Evolutionary conservation across 2,797 vertebrate genomes (phyloP), one percentile per base, ranked within the genome.

Genomic region (Decapterus maruadsi): DNA sequence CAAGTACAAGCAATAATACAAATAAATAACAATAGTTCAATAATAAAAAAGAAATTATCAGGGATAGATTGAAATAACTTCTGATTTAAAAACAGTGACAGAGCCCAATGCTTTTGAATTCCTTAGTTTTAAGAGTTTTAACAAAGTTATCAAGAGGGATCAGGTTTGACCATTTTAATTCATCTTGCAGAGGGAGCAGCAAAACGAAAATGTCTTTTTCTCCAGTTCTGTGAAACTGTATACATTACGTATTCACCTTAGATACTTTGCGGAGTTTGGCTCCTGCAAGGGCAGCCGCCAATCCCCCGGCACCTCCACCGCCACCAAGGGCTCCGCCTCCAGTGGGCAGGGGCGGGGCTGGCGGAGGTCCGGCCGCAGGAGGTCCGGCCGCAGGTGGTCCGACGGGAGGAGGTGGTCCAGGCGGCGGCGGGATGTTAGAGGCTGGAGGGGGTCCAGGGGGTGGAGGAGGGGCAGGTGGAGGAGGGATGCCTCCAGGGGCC

Each of bases 221-320:
- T 3, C 26, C 26, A 26, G 26, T 26, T 26, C 26, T 26, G 26
- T 26, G 26, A 26, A 26, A 26, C 26, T 26, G 26, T 26, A 26
- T 26, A 26, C 26, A 3, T 26, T 54, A 19, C 12, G 14, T n/a
- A 40, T 92, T 94, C 76, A 97, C 97, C 95, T 96, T 97, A 77
- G 94, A 88, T 4, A 95, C 91, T 93, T 96, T 97, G 68, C 95
- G 96, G 58, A 98, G 97, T 92, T 97, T 97, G 13, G 97, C 97
- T 53, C 93, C 96, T 0, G 96, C 96, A 4, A 98, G 81, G 20
- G 97, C 97, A 12, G 96, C 96, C 0, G 96, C 97, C 59, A 98
- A 90, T 4, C 96, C 96, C 0, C 95, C 87, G 0, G 95, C 87
- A 0, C 80, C 94, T 0, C 91, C 93, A 9, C 84, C 87, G 0